Conservation (phyloP, 30 jellyfish, hydroid and myxozoan genomes). For the Aurelia coerulea region DNA sequence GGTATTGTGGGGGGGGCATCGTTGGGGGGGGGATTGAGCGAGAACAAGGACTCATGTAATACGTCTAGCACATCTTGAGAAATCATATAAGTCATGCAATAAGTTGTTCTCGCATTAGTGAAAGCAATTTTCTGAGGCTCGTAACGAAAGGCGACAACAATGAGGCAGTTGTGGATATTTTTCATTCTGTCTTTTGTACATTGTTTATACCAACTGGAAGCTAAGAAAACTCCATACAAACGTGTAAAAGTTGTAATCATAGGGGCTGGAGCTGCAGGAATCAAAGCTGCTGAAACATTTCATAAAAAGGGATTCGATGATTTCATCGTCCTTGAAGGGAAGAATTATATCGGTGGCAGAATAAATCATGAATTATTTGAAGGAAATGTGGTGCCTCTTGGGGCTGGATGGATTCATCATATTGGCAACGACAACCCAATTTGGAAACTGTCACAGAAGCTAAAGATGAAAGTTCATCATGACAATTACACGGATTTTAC, state of each 20-base stretch:
- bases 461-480: constrained; percentile 41
- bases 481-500: constrained; percentile 64
- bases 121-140: too few relatives aligned
- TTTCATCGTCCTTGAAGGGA: constrained; percentile 75
- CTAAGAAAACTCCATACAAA: too few relatives aligned
- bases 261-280: constrained; percentile 86
- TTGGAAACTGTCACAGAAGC: constrained; percentile 62
- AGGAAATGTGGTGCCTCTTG: constrained; percentile 59
- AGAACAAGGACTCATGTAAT: too few relatives aligned
- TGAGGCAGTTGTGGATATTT: too few relatives aligned
- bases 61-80: too few relatives aligned
- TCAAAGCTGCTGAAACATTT: constrained; percentile 69
- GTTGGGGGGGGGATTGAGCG: too few relatives aligned
- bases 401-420: constrained; percentile 73
- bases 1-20: too few relatives aligned
- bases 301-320: constrained; percentile 42
- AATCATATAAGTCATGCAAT: too few relatives aligned
- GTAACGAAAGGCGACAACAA: too few relatives aligned
- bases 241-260: constrained; percentile 57
- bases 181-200: too few relatives aligned
- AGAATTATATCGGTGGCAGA: constrained; percentile 70
- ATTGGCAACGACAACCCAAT: constrained; percentile 51
- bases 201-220: too few relatives aligned
- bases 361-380: constrained; percentile 31
- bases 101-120: too few relatives aligned